A percentile compares a stretch with the other conserved stretches of the same genome.
Conservation (phyloP, 2,888 invertebrate species). For the Lasioglossum lativentre region DNA sequence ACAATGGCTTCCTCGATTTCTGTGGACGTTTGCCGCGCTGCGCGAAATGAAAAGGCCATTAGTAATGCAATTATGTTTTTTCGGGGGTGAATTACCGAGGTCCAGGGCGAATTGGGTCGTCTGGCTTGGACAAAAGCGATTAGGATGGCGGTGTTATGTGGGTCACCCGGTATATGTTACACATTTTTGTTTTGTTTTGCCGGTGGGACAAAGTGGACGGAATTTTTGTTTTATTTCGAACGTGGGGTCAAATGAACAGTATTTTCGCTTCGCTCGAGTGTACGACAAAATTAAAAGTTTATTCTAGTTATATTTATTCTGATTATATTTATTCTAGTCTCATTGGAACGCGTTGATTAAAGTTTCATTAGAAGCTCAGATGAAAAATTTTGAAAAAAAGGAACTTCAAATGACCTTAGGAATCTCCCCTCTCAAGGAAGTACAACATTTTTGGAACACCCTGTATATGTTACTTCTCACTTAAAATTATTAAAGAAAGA, state of each 20-base stretch:
- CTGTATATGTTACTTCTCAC: no score
- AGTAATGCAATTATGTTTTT: background rate
- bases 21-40: background rate
- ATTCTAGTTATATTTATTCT: no score
- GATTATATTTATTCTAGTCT: no score
- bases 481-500: no score
- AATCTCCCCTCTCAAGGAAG: no score
- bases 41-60: background rate
- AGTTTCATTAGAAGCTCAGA: no score
- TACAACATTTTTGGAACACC: no score
- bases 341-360: no score
- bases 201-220: background rate
- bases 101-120: background rate
- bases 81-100: background rate
- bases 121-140: background rate
- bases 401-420: no score
- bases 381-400: no score
- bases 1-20: background rate
- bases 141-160: background rate
- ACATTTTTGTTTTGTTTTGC: background rate
- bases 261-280: background rate
- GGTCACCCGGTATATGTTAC: conserved; percentile 28
- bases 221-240: background rate
- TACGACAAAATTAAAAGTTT: no score
- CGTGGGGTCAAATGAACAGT: background rate